Percentiles rank a stretch among this genome's conserved stretches.
phyloP scores from a whole-genome alignment of 2,888 invertebrate species.

The Synergus gifuensis region DNA sequence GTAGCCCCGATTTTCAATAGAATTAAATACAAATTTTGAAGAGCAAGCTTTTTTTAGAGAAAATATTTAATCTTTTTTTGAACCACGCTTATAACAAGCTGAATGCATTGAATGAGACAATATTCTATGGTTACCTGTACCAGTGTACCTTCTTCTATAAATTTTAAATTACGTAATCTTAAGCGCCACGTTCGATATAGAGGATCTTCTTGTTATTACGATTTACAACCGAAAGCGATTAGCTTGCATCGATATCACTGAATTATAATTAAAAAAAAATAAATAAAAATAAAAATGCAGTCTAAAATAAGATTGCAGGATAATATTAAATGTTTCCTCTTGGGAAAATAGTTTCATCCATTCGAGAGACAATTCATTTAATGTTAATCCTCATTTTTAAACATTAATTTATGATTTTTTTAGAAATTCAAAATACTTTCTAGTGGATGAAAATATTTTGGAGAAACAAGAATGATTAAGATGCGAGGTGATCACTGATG shows the following conservation, averaged over 20 bases:
- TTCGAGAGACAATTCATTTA: not conserved
- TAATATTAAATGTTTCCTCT: not conserved
- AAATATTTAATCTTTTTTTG: no score
- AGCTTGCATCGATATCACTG: not conserved
- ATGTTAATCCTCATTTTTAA: not conserved
- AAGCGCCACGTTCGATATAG: slow-evolving; percentile 41
- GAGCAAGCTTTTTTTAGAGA: no score
- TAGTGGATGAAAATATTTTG: not conserved
- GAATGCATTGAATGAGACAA: slow-evolving; percentile 10
- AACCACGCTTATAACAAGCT: not conserved
- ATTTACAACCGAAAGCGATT: slow-evolving; percentile 35
- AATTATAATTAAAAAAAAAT: not conserved
- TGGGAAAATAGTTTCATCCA: not conserved
- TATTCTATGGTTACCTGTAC: slow-evolving; percentile 18
- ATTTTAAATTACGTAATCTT: slow-evolving; percentile 34
- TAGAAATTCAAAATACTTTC: not conserved
- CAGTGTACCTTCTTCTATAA: slow-evolving; percentile 38
- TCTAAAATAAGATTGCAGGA: not conserved
- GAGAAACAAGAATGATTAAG: not conserved
- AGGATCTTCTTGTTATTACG: slow-evolving; percentile 40
- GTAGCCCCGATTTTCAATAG: no score
- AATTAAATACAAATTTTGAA: no score
- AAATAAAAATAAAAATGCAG: not conserved
- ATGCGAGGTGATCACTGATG: slow-evolving; percentile 28
- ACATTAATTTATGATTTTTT: not conserved